Evolutionary conservation across 2,797 vertebrate species (phyloP), one percentile per base, ranked within the genome.

Genomic region (Melanotaenia trifasciata): DNA sequence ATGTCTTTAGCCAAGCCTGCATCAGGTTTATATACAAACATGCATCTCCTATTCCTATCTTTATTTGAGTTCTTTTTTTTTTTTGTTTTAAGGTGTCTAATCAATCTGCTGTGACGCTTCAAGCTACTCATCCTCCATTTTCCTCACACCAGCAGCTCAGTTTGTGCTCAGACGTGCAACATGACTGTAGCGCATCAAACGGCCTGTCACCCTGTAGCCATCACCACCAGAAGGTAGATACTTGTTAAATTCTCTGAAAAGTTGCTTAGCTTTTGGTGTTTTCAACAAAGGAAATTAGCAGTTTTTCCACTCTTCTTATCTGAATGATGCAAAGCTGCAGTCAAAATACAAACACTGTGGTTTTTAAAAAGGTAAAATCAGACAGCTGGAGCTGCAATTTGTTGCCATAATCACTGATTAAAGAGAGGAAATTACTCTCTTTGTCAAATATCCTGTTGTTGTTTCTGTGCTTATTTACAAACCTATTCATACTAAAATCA

Each of bases 361-460:
- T 22, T 66, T 79, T 50, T 30, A 33, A 30, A 58, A 14, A 5
- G 47, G 22, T 11, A 32, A 20, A 20, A 36, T 73, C 13, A 70
- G 26, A 59, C 58, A 2, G 3, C 14, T 64, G 32, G 8, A 58
- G 58, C 22, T 64, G 13, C 28, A 79, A 58, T 57, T 40, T 64
- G 76, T 72, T 79, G 67, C 77, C 64, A 30, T 70, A 50, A 73
- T 79, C 79, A 63, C 58, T 33, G 32, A 68, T 77, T 30, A 78
- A 76, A 81, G 67, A 62, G 54, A 64, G 92, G 87, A 92, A 90
- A 85, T 85, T n/a, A 83, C 70, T 76, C 57, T 78, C 72, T 80
- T 84, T 74, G 84, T 76, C 70, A 84, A 74, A 87, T 83, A 90
- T 93, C 91, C 92, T 90, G 90, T 90, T 90, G 80, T 91, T 91